Conservation (phyloP, 2,888 invertebrate species). For the Melikaiella ostensackeni region DNA sequence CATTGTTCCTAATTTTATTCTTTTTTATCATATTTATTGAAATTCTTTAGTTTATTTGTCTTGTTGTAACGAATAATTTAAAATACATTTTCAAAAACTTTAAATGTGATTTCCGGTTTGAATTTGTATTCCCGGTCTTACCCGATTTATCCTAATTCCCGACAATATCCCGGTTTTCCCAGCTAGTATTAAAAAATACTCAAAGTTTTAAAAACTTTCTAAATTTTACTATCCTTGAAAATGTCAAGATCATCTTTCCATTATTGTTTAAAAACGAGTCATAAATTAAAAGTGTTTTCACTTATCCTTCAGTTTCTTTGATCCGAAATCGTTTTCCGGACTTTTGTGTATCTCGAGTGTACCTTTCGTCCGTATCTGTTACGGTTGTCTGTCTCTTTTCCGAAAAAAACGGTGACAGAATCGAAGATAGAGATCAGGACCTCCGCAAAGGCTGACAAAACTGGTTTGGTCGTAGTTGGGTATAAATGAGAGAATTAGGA, state of each 20-base stretch:
- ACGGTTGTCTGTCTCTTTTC: constrained; percentile 19
- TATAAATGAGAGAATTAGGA: constrained; percentile 20
- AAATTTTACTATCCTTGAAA: neutral
- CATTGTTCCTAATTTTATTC: too few species aligned
- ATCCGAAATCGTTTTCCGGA: constrained; percentile 1
- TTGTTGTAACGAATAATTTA: too few species aligned
- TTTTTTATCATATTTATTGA: too few species aligned
- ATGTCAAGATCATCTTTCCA: neutral
- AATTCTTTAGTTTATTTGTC: too few species aligned
- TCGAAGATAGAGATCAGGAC: constrained; percentile 37
- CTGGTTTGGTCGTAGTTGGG: constrained; percentile 23
- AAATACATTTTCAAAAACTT: too few species aligned
- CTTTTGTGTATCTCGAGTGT: neutral
- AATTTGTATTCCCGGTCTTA: too few species aligned
- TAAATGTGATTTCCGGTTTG: too few species aligned
- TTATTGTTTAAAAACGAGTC: neutral
- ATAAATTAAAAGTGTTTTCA: neutral
- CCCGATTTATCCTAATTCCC: too few species aligned
- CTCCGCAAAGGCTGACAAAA: constrained; percentile 28
- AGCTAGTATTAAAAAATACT: too few species aligned
- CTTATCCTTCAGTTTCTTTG: neutral
- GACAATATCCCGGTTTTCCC: too few species aligned
- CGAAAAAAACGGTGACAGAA: constrained; percentile 32
- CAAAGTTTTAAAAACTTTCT: neutral
- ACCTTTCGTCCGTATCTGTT: constrained; percentile 4